phyloP scores from a whole-genome alignment of 2,888 invertebrate genomes.

The Zhengitettix transpicula region DNA sequence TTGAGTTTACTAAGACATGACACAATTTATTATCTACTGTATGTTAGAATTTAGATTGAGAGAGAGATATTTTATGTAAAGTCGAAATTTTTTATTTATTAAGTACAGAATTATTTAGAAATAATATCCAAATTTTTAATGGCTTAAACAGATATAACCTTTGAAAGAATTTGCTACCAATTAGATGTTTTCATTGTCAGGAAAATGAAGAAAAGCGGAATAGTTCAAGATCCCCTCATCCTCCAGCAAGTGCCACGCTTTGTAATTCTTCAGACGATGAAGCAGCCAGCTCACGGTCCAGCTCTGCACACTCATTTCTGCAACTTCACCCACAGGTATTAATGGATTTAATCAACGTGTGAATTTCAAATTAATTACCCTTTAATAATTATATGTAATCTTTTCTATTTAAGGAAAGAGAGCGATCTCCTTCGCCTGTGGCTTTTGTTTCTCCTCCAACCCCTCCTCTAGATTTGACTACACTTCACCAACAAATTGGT shows the following conservation, averaged over 20 bases:
- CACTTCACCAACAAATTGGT: conserved; percentile 39
- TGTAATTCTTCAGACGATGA: conserved; percentile 3
- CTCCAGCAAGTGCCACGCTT: not conserved
- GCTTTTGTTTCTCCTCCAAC: conserved; percentile 13
- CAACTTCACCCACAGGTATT: conserved; percentile 15
- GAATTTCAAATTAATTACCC: not conserved
- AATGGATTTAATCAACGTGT: not conserved
- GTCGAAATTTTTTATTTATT: no score
- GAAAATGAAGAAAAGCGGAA: conserved; percentile 11
- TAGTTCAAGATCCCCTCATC: not conserved
- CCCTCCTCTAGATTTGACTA: conserved; percentile 35
- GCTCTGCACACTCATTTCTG: conserved; percentile 11
- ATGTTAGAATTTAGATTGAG: no score
- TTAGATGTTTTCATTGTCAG: conserved; percentile 2
- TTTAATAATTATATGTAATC: not conserved
- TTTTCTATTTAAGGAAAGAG: not conserved
- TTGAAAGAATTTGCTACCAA: not conserved
- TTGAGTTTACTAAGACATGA: no score
- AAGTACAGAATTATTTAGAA: no score
- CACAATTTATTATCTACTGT: no score
- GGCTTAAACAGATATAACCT: not conserved
- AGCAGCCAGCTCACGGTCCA: conserved; percentile 3
- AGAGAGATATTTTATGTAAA: no score
- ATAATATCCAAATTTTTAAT: not conserved
- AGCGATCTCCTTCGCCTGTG: conserved; percentile 6